These are phyloP conservation scores for Pelodiscus sinensis DNA, from an alignment of 2,113 vertebrate species.

Conservation along the genomic window DNA sequence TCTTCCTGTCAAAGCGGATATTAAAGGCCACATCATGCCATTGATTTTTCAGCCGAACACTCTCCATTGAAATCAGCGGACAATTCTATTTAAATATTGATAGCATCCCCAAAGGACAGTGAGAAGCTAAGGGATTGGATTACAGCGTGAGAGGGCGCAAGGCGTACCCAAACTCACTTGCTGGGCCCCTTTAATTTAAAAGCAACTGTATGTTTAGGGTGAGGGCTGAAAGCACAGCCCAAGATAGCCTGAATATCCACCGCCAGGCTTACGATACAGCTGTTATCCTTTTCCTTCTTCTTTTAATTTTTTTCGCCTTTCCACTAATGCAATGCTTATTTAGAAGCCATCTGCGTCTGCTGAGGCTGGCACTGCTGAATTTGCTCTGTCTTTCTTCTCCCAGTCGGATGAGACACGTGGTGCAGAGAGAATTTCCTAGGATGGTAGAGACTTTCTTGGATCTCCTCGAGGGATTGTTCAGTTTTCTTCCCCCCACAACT, in stretches of 20 bases:
- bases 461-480: constrained; percentile 43
- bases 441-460: constrained; percentile 43
- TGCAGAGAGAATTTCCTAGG: constrained; percentile 66
- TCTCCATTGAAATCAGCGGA: not conserved
- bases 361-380: constrained; percentile 61
- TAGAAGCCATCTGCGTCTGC: constrained; percentile 80
- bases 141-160: constrained; percentile 12
- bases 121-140: not conserved
- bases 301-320: constrained; percentile 54
- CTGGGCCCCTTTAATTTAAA: constrained; percentile 39
- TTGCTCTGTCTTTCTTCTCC: constrained; percentile 59
- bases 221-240: constrained; percentile 53
- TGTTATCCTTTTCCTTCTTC: constrained; percentile 67
- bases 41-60: constrained; percentile 16
- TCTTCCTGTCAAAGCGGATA: constrained; percentile 50
- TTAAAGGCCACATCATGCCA: not conserved
- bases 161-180: constrained; percentile 20
- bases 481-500: not conserved
- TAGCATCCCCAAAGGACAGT: constrained; percentile 18
- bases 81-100: not conserved
- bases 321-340: constrained; percentile 82
- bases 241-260: constrained; percentile 69
- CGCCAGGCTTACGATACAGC: constrained; percentile 67
- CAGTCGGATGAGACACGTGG: constrained; percentile 63
- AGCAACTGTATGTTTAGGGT: constrained; percentile 61